Percentiles rank a stretch among this genome's conserved stretches.
Conservation (phyloP, 2,797 vertebrate species). For the Gila robusta region DNA sequence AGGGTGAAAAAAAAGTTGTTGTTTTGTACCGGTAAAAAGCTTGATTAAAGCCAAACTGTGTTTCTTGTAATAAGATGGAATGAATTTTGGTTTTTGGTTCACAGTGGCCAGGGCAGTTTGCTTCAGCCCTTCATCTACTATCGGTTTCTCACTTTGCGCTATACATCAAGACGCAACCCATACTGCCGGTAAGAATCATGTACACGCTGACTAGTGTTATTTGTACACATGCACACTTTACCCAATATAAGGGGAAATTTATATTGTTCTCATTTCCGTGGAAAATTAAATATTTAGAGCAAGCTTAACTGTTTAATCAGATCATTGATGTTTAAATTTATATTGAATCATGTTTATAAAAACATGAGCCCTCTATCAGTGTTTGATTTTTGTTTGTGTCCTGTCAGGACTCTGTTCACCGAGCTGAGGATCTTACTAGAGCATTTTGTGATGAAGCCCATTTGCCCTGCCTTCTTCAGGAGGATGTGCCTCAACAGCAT, state of each 20-base stretch:
- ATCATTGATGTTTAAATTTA: background rate
- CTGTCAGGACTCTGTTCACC: slow-evolving; percentile 92
- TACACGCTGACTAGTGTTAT: background rate
- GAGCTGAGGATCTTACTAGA: slow-evolving; percentile 95
- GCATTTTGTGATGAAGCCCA: slow-evolving; percentile 96
- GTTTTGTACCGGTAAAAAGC: background rate
- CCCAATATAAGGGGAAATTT: background rate
- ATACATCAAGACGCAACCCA: slow-evolving; percentile 95
- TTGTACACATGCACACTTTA: slow-evolving; percentile 9
- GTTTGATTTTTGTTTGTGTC: slow-evolving; percentile 31
- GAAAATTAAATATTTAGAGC: background rate
- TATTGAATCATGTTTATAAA: background rate
- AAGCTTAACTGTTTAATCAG: background rate
- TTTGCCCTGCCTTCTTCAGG: slow-evolving; percentile 93
- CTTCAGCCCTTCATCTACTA: slow-evolving; percentile 99
- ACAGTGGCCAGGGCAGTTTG: slow-evolving; percentile 95
- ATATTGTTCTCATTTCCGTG: background rate
- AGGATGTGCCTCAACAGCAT: slow-evolving; percentile 96
- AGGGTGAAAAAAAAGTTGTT: background rate
- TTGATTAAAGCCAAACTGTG: background rate
- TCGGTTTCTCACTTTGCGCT: slow-evolving; percentile 95
- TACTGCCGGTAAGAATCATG: slow-evolving; percentile 91
- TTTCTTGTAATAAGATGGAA: background rate
- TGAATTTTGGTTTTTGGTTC: slow-evolving; percentile 47
- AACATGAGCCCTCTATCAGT: background rate